Conservation (phyloP, 2,113 vertebrate species). For the Scomber colias region DNA sequence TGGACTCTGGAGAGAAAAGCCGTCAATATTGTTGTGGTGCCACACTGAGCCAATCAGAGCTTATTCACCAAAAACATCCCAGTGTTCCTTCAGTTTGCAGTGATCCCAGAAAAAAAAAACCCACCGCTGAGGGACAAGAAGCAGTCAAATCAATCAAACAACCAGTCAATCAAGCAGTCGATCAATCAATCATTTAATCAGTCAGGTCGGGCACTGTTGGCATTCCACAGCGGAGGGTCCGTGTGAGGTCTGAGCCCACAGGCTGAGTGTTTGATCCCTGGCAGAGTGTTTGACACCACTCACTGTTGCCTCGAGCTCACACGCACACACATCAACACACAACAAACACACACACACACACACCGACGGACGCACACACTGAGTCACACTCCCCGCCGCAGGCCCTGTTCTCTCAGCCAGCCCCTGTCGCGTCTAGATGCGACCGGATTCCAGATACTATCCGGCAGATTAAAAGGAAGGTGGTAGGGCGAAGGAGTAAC, state of each 20-base stretch:
- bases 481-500: conserved; percentile 26
- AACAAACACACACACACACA: neutral
- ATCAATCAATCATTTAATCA: conserved; percentile 27
- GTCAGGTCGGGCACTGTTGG: conserved; percentile 4
- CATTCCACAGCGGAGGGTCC: conserved; percentile 7
- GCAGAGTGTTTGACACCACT: conserved; percentile 46
- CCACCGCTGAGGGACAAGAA: conserved; percentile 59
- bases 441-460: conserved; percentile 19
- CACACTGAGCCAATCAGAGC: conserved; percentile 20
- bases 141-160: conserved; percentile 35
- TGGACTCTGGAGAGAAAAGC: neutral
- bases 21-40: neutral
- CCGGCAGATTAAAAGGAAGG: conserved; percentile 47
- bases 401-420: conserved; percentile 11
- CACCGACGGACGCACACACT: conserved; percentile 9
- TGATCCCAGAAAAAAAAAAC: conserved; percentile 1
- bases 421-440: neutral
- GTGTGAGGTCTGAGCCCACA: conserved; percentile 37
- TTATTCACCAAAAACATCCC: conserved; percentile 45
- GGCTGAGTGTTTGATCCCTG: conserved; percentile 49
- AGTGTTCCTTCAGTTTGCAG: conserved; percentile 15
- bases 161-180: conserved; percentile 26
- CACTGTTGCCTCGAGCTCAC: conserved; percentile 35
- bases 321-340: conserved; percentile 17
- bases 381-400: conserved; percentile 19